Evolutionary conservation across 2,888 invertebrate genomes (phyloP), one percentile per base, ranked within the genome.

Genomic region (Nymphalis urticae): DNA sequence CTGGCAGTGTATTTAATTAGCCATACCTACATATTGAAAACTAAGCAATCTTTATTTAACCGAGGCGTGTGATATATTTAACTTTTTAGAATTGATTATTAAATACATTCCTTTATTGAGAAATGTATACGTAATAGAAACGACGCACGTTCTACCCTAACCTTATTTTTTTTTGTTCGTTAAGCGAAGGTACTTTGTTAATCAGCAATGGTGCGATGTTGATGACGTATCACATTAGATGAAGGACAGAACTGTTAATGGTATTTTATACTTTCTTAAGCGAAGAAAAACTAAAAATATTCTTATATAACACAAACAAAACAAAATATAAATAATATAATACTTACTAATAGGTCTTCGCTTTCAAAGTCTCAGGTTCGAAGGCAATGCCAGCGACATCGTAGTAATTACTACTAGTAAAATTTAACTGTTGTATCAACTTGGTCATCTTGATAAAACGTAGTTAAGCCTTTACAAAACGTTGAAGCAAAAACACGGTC

Each of bases 341-440:
- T 76, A 89, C 90, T 89, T 74, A 89, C 88, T 77, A 79, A 80
- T 82, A 79, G 69, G 60, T 81, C 74, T 88, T 86, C 76, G 84
- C 84, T 80, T 87, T 85, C 68, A 77, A 80, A 60, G 81, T 76
- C 72, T 80, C 78, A 64, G 86, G 85, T 75, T 87, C 86, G 59
- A 86, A 77, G 61, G 74, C 64, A 53, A 69, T 66, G 82, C 82
- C 80, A 74, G 84, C 85, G 73, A 85, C 81, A 77, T 88, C 88
- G 80, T 85, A 87, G 81, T 86, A 90, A 83, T 85, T 90, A 92
- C 88, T 92, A 92, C 90, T 93, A 90, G 90, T 92, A 91, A 92
- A 93, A 84, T 86, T 88, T 89, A 93, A 92, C 81, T 92, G 92
- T 85, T 90, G 90, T 85, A 93, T 84, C 82, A 93, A 87, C 90